Conservation (phyloP, 2,797 vertebrate species). For the Chaetodon trifasciatus region DNA sequence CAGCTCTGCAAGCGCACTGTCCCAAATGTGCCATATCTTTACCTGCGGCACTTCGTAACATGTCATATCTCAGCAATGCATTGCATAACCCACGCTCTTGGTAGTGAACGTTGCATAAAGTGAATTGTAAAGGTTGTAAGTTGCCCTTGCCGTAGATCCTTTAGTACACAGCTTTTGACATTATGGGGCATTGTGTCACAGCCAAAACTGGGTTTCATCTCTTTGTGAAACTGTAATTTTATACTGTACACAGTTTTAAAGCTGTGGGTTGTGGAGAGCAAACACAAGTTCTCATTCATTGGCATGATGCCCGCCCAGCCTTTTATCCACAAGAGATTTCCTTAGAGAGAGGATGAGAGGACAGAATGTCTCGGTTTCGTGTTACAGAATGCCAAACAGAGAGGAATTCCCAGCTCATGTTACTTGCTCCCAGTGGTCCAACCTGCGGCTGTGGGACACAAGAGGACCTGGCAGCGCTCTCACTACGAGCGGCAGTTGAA, state of each 20-base stretch:
- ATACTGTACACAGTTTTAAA: conserved; percentile 77
- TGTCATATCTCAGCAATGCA: conserved; percentile 45
- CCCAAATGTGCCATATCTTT: conserved; percentile 30
- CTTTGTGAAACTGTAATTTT: conserved; percentile 76
- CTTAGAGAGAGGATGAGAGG: conserved; percentile 80
- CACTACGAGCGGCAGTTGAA: conserved; percentile 57
- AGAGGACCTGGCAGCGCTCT: conserved; percentile 59
- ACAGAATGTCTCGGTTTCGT: conserved; percentile 80
- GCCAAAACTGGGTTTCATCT: conserved; percentile 54
- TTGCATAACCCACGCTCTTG: conserved; percentile 62
- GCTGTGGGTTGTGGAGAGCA: conserved; percentile 61
- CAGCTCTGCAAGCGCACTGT: conserved; percentile 1
- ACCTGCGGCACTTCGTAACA: conserved; percentile 19
- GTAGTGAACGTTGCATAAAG: conserved; percentile 50
- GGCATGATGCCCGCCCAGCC: conserved; percentile 71
- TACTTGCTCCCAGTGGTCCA: conserved; percentile 74
- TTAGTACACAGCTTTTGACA: conserved; percentile 52
- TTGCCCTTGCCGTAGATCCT: conserved; percentile 35
- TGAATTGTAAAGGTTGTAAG: conserved; percentile 39
- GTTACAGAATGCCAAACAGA: conserved; percentile 81
- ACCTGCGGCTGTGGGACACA: conserved; percentile 69
- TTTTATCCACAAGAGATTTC: conserved; percentile 80
- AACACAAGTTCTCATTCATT: conserved; percentile 76
- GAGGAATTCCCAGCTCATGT: conserved; percentile 85
- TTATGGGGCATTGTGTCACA: conserved; percentile 63